phyloP scores from a whole-genome alignment of 2,797 vertebrate genomes.

The Agapornis canus region DNA sequence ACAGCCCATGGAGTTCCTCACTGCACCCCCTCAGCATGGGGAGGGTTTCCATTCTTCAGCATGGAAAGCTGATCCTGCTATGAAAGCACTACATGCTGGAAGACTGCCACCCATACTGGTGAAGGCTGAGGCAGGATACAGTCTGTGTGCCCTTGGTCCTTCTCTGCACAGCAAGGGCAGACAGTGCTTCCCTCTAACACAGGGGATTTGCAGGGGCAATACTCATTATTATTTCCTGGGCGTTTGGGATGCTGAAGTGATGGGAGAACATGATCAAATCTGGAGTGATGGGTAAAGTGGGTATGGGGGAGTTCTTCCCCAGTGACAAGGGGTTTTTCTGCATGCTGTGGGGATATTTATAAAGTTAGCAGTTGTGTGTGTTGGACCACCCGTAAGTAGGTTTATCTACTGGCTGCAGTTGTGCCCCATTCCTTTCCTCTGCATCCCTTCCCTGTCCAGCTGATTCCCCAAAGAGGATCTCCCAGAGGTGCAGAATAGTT shows the following conservation, averaged over 20 bases:
- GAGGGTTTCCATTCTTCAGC: not conserved
- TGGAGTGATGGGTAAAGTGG: not conserved
- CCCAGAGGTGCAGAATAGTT: constrained; percentile 2
- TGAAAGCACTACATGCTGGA: not conserved
- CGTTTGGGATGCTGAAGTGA: not conserved
- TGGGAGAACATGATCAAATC: not conserved
- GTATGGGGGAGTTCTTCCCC: not conserved
- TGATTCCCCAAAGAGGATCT: not conserved
- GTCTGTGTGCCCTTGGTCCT: not conserved
- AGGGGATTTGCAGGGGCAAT: too few species aligned
- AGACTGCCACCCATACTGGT: not conserved
- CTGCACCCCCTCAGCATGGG: not conserved
- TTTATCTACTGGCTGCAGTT: not conserved
- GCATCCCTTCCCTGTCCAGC: not conserved
- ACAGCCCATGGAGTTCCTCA: not conserved
- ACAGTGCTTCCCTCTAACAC: not conserved
- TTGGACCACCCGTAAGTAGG: not conserved
- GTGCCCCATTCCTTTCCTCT: not conserved
- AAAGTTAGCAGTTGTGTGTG: not conserved
- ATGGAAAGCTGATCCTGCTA: constrained; percentile 35
- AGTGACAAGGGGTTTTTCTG: not conserved
- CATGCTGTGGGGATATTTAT: not conserved
- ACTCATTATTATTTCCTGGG: not conserved
- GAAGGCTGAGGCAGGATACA: not conserved
- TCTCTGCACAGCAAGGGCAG: not conserved